A percentile compares a stretch with the other conserved stretches of the same genome.
Conservation (phyloP, 2,888 invertebrate species). For the Sceliomorpha sp. region DNA sequence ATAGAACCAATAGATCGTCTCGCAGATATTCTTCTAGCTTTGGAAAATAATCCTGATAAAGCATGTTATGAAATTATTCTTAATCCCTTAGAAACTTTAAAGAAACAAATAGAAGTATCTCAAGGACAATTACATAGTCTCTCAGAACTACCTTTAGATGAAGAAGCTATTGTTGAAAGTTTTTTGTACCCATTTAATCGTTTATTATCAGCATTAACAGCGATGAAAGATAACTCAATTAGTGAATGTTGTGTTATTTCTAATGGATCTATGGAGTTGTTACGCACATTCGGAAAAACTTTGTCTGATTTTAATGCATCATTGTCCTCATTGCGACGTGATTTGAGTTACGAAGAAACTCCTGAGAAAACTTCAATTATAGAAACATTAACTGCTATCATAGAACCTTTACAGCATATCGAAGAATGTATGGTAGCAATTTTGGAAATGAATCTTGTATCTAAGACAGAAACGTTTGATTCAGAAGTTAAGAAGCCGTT, state of each 20-base stretch:
- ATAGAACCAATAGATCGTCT: slow-evolving; percentile 64
- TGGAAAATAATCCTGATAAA: slow-evolving; percentile 65
- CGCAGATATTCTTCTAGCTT: slow-evolving; percentile 58
- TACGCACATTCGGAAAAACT: slow-evolving; percentile 64
- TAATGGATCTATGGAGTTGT: slow-evolving; percentile 50
- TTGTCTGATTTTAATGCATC: slow-evolving; percentile 63
- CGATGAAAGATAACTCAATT: slow-evolving; percentile 58
- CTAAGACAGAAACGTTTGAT: slow-evolving; percentile 9
- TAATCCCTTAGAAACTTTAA: slow-evolving; percentile 69
- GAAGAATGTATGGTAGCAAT: slow-evolving; percentile 46
- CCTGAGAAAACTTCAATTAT: slow-evolving; percentile 68
- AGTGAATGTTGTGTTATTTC: slow-evolving; percentile 29
- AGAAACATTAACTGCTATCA: slow-evolving; percentile 71
- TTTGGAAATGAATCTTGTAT: slow-evolving; percentile 1
- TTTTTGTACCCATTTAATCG: slow-evolving; percentile 73
- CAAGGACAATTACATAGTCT: slow-evolving; percentile 66
- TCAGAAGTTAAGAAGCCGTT: slow-evolving; percentile 26
- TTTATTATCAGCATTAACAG: slow-evolving; percentile 65
- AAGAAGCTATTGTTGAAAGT: slow-evolving; percentile 75
- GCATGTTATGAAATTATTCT: slow-evolving; percentile 61
- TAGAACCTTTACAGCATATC: slow-evolving; percentile 67
- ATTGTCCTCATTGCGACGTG: slow-evolving; percentile 62
- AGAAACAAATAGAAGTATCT: slow-evolving; percentile 70
- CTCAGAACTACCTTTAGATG: slow-evolving; percentile 67
- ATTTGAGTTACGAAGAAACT: slow-evolving; percentile 64